Conservation (phyloP, 2,797 vertebrate species). For the Muscicapa striata region DNA sequence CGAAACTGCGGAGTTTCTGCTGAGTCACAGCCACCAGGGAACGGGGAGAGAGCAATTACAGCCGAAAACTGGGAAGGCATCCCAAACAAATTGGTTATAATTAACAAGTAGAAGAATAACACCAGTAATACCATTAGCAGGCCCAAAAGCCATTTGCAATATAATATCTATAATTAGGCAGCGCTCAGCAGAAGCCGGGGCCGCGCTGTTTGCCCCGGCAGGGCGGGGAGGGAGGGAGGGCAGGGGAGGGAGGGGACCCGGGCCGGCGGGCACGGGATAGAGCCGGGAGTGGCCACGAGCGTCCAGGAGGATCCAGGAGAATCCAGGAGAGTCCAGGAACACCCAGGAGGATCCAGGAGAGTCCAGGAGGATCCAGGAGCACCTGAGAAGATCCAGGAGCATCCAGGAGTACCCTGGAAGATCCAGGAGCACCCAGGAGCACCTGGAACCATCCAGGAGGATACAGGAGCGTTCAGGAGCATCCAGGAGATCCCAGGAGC, state of each 20-base stretch:
- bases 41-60: conserved; percentile 56
- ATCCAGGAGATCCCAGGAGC: fast-evolving
- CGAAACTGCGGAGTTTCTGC: conserved; percentile 59
- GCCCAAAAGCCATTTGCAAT: conserved; percentile 59
- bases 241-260: not conserved
- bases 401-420: fast-evolving
- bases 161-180: conserved; percentile 53
- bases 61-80: conserved; percentile 64
- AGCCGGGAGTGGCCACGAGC: fast-evolving
- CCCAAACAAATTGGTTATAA: conserved; percentile 70
- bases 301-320: no score
- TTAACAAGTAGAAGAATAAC: conserved; percentile 60
- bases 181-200: not conserved
- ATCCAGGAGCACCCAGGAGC: fast-evolving
- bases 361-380: fast-evolving
- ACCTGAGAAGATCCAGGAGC: fast-evolving
- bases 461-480: fast-evolving
- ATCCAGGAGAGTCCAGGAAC: fast-evolving
- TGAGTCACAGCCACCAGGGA: conserved; percentile 55
- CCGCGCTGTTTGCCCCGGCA: not conserved
- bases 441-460: fast-evolving
- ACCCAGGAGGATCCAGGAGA: fast-evolving
- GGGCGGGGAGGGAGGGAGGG: not conserved
- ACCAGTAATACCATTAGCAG: conserved; percentile 60
- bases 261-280: fast-evolving